Conservation (phyloP, 2,888 invertebrate species). For the Chironomus riparius region DNA sequence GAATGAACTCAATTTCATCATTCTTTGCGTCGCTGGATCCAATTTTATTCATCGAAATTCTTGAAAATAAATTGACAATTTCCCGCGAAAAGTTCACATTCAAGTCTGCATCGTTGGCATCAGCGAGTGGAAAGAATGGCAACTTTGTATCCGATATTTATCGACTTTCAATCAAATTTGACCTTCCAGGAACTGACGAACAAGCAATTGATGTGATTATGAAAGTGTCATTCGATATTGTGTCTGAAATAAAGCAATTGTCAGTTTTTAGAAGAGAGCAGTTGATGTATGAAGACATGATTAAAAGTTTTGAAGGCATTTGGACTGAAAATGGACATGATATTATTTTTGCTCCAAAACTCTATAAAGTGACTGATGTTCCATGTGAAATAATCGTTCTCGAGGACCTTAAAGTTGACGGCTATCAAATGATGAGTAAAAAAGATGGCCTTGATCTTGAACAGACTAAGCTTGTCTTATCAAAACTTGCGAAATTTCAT, state of each 20-base stretch:
- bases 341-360: not conserved
- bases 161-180: conserved; percentile 1
- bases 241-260: not conserved
- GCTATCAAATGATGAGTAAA: not conserved
- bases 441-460: not conserved
- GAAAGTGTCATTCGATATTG: not conserved
- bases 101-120: not conserved
- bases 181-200: not conserved
- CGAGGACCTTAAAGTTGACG: conserved; percentile 12
- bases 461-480: conserved; percentile 8
- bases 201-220: conserved; percentile 1
- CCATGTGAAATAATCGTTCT: conserved; percentile 17
- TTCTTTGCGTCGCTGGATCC: no score
- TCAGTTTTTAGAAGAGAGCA: not conserved
- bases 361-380: not conserved
- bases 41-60: not conserved
- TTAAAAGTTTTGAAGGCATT: not conserved
- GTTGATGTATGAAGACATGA: not conserved
- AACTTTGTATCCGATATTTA: conserved; percentile 5
- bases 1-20: no score
- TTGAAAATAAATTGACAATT: not conserved
- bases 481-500: conserved; percentile 20
- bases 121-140: conserved; percentile 7
- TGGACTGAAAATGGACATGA: not conserved
- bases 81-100: not conserved